Conservation (phyloP, 2,888 invertebrate species). For the Capitulum mitella region DNA sequence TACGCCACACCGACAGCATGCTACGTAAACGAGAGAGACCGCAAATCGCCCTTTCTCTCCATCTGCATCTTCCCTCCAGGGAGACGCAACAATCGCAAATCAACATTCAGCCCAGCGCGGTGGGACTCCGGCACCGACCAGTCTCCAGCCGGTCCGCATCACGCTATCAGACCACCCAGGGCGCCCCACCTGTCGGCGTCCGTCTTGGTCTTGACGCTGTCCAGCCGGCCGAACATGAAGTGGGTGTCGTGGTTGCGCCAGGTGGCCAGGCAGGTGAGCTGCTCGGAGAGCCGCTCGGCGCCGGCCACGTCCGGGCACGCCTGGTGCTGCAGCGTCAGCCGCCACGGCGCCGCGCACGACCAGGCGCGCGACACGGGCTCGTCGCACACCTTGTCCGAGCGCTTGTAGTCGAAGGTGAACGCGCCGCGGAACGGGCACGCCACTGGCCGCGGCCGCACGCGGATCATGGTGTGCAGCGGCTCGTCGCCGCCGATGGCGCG, state of each 20-base stretch:
- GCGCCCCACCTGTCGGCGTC: constrained; percentile 25
- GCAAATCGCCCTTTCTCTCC: no score
- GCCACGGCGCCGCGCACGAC: neutral
- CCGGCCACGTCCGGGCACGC: constrained; percentile 21
- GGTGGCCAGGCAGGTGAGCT: constrained; percentile 15
- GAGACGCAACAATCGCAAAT: no score
- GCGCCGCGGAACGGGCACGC: constrained; percentile 12
- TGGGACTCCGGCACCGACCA: no score
- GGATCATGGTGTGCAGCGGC: constrained; percentile 19
- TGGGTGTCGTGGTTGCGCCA: constrained; percentile 8
- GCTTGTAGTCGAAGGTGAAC: constrained; percentile 9
- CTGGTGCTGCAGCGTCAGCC: neutral
- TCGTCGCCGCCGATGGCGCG: neutral
- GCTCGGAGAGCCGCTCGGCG: constrained; percentile 11
- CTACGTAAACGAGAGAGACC: no score
- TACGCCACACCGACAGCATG: no score
- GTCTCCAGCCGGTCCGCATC: no score
- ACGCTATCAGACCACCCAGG: no score
- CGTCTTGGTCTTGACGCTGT: constrained; percentile 26
- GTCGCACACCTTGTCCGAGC: neutral
- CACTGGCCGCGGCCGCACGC: neutral
- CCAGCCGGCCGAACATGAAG: constrained; percentile 13
- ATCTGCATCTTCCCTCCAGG: no score
- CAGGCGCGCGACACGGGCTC: neutral
- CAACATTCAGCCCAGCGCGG: no score